phyloP scores from a whole-genome alignment of 1,140 invertebrate species.

The Leptoteleia sp. region DNA sequence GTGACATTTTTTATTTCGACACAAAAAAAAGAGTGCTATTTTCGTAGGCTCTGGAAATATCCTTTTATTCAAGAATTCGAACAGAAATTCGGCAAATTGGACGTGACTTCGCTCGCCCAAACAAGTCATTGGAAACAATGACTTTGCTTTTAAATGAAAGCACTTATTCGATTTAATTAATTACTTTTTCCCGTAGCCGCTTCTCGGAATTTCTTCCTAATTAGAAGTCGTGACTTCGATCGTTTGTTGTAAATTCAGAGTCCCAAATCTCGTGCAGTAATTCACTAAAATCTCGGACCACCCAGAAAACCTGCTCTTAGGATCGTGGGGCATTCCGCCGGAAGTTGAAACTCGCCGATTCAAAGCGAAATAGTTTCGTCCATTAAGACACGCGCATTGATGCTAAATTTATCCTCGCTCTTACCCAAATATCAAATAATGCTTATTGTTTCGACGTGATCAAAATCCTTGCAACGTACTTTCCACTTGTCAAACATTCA shows the following conservation, averaged over 20 bases:
- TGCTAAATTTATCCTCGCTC: too few species aligned
- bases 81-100: constrained; percentile 6
- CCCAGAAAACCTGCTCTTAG: constrained; percentile 64
- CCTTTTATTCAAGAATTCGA: neutral
- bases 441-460: too few species aligned
- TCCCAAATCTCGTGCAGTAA: constrained; percentile 64
- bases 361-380: constrained; percentile 29
- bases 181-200: constrained; percentile 39
- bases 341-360: constrained; percentile 59
- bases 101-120: constrained; percentile 18
- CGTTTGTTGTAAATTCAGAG: constrained; percentile 66
- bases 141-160: constrained; percentile 53
- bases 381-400: constrained; percentile 9
- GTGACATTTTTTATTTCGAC: too few species aligned
- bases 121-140: constrained; percentile 53
- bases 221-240: constrained; percentile 68
- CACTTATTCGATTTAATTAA: constrained; percentile 60
- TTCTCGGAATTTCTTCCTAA: constrained; percentile 59
- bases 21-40: constrained; percentile 10
- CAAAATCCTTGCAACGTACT: too few species aligned
- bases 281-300: constrained; percentile 66
- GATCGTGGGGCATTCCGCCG: constrained; percentile 63
- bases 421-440: too few species aligned
- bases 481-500: neutral
- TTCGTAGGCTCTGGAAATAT: neutral